phyloP scores from a whole-genome alignment of 2,888 invertebrate species.

The Frankliniella intonsa region DNA sequence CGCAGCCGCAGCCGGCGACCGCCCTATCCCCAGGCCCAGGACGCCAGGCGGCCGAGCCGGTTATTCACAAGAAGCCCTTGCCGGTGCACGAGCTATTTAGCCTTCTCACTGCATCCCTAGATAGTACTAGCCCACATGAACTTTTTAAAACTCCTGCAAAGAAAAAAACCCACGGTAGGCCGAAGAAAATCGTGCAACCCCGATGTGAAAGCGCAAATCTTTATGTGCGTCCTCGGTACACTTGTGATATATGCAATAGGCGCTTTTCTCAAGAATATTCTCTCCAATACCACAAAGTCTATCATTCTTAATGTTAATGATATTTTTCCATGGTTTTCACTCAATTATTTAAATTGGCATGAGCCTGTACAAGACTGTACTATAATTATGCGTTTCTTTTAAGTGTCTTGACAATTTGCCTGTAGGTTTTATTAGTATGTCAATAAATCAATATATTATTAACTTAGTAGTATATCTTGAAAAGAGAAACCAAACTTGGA shows the following conservation, averaged over 20 bases:
- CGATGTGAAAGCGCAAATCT: too few species aligned
- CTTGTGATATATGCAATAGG: background rate
- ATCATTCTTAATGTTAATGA: background rate
- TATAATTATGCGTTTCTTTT: too few species aligned
- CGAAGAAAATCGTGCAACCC: too few species aligned
- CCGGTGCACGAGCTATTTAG: background rate
- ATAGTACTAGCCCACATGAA: too few species aligned
- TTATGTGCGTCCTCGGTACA: background rate
- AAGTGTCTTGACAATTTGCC: background rate
- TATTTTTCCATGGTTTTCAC: background rate
- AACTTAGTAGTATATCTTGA: background rate
- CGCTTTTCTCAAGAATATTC: background rate
- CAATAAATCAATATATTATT: background rate
- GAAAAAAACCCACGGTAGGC: too few species aligned
- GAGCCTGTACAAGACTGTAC: too few species aligned
- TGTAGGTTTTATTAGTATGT: background rate
- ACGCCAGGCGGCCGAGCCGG: background rate
- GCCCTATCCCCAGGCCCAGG: too few species aligned
- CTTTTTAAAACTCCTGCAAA: too few species aligned
- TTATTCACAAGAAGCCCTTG: background rate
- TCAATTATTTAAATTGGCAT: background rate
- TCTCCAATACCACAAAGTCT: background rate
- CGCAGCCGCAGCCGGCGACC: too few species aligned
- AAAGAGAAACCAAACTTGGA: too few species aligned
- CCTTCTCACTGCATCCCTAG: background rate